Evolutionary conservation across 2,797 vertebrate species (phyloP), one percentile per base, ranked within the genome.

Genomic region (Loriculus beryllinus): DNA sequence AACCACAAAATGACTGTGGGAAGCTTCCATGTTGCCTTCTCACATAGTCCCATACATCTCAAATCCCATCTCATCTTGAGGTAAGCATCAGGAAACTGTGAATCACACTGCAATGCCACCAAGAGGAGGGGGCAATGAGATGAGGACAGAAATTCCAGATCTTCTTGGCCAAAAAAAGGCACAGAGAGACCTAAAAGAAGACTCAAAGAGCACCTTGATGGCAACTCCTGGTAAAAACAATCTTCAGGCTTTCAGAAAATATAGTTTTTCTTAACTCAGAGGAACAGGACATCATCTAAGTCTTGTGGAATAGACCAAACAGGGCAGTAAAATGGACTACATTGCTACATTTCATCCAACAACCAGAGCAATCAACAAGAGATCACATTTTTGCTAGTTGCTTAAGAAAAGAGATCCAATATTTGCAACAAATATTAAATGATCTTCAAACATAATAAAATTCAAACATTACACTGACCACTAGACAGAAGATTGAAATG

Each of bases 251-350:
- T 90, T 74, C 42, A 72, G 62, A 84, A 85, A 82, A 69, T 12
- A 49, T 33, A 14, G 21, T 10, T 54, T 3, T 15, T 68, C 28
- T 79, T 62, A 43, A 67, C 14, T 47, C n/a, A 26, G 28, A 62
- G 45, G 74, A 78, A 33, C 2, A 33, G 10, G 8, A 70, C 10
- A 85, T 56, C 9, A 37, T n/a, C 3, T 42, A 56, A 62, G n/a
- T 22, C n/a, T 51, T 48, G n/a, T 31, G 33, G 20, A 92, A 70
- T 2, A 89, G 48, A 45, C 14, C 10, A 56, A n/a, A 89, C 40
- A 0, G 0, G 35, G 28, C 5, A 52, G 1, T 25, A 23, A 57
- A 77, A 23, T 2, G 3, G 16, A 82, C 21, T 63, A 25, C 31
- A 47, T 33, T 48, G 33, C 33, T 47, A 10, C 2, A 5, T 52